These are phyloP conservation scores for Micronisus gabar DNA, from an alignment of 2,113 vertebrate genomes.

Conservation along the genomic window DNA sequence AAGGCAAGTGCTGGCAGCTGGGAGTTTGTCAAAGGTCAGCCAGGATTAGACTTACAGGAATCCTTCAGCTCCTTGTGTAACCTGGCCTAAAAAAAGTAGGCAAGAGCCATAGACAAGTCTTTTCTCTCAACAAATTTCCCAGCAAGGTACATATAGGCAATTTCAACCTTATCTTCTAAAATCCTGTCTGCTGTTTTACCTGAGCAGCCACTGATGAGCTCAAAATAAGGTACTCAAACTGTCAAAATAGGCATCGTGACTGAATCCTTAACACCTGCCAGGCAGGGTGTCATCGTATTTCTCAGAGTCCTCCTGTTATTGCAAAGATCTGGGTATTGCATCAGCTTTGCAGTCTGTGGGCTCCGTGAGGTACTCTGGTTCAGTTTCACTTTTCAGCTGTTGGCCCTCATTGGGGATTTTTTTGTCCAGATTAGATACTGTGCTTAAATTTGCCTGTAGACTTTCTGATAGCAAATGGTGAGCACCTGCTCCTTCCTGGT, in stretches of 20 bases:
- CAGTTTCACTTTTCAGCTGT: not conserved
- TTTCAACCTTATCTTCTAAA: not conserved
- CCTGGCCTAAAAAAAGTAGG: not conserved
- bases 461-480: not conserved
- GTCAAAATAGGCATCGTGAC: not conserved
- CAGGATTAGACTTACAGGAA: not conserved
- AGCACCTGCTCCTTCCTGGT: not conserved
- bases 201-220: not conserved
- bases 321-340: not conserved
- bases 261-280: not conserved
- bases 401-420: not conserved
- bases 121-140: not conserved
- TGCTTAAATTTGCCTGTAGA: not conserved
- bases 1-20: not conserved
- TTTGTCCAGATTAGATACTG: not conserved
- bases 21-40: not conserved
- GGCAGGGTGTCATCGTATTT: not conserved
- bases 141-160: accelerated
- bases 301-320: not conserved
- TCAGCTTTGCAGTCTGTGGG: not conserved
- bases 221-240: not conserved
- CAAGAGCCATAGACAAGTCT: not conserved
- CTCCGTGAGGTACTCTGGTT: not conserved
- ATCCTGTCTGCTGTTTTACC: not conserved
- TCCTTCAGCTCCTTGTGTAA: not conserved